Conservation (phyloP, 2,888 invertebrate genomes). For the Morinoia aosen region DNA sequence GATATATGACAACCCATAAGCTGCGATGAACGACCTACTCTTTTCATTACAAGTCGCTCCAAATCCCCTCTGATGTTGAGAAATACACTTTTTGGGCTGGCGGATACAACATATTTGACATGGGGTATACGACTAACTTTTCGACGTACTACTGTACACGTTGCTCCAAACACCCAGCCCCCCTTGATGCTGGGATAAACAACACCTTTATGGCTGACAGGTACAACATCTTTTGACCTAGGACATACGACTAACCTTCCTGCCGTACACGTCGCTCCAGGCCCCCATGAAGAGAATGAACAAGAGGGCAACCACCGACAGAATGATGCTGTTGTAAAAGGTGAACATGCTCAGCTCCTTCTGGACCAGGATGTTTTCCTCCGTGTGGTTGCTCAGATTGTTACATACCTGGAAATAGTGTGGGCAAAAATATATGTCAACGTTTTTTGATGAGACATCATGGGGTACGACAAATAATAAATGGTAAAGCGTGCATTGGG, state of each 20-base stretch:
- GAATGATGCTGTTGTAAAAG: slow-evolving; percentile 66
- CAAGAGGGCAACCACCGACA: slow-evolving; percentile 68
- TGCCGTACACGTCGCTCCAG: slow-evolving; percentile 69
- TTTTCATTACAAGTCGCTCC: no score
- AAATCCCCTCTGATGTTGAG: no score
- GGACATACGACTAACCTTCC: slow-evolving; percentile 67
- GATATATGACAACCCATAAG: no score
- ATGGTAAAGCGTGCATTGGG: no score
- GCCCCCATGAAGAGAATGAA: slow-evolving; percentile 69
- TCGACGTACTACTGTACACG: slow-evolving; percentile 69
- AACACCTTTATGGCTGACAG: no score
- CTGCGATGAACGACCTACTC: no score
- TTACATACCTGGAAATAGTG: slow-evolving; percentile 54
- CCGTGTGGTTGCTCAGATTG: slow-evolving; percentile 58
- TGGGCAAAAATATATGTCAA: neutral
- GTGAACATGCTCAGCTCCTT: slow-evolving; percentile 60
- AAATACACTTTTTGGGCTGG: no score
- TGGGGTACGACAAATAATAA: neutral
- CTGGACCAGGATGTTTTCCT: slow-evolving; percentile 59
- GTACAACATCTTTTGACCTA: no score
- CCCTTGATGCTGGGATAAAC: no score
- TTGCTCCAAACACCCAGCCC: slow-evolving; percentile 69
- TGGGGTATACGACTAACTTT: slow-evolving; percentile 67
- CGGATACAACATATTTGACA: no score
- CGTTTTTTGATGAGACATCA: neutral